These are phyloP conservation scores for Drosophila sulfurigaster DNA, from an alignment of 1,140 invertebrate genomes.

Conservation along the genomic window DNA sequence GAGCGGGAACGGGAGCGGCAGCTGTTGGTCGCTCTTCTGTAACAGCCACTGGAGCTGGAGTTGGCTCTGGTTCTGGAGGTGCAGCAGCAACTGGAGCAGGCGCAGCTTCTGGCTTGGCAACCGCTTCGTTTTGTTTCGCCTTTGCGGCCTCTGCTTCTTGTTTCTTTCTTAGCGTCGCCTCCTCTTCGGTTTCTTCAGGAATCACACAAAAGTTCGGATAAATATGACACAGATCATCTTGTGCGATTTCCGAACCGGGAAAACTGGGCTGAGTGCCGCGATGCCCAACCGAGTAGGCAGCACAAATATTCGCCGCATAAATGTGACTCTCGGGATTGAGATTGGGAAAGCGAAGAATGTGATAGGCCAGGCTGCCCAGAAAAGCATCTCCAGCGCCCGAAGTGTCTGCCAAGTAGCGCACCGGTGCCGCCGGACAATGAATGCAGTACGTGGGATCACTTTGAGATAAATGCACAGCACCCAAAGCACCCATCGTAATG, in stretches of 20 bases:
- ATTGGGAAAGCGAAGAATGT: conserved; percentile 87
- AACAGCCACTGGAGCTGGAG: background rate
- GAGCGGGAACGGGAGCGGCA: background rate
- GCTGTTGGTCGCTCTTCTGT: background rate
- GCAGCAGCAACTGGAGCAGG: background rate
- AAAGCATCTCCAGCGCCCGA: conserved; percentile 97
- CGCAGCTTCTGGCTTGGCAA: background rate
- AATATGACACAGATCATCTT: conserved; percentile 16
- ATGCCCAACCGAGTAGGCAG: conserved; percentile 90
- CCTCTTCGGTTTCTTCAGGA: background rate
- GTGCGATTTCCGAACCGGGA: conserved; percentile 27
- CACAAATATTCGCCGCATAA: conserved; percentile 89
- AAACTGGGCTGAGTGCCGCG: conserved; percentile 91
- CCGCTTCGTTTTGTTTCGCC: background rate
- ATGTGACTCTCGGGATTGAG: conserved; percentile 89
- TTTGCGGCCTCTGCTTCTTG: background rate
- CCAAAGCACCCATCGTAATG: conserved; percentile 91
- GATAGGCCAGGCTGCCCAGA: conserved; percentile 93
- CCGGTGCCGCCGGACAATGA: conserved; percentile 87
- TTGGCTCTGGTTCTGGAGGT: background rate
- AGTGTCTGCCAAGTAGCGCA: conserved; percentile 91
- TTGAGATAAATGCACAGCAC: conserved; percentile 88
- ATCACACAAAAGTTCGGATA: conserved; percentile 39
- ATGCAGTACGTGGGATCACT: conserved; percentile 82
- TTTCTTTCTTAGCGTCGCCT: background rate